Evolutionary conservation across 2,888 invertebrate species (phyloP).

Genomic region (Athalia circularis): DNA sequence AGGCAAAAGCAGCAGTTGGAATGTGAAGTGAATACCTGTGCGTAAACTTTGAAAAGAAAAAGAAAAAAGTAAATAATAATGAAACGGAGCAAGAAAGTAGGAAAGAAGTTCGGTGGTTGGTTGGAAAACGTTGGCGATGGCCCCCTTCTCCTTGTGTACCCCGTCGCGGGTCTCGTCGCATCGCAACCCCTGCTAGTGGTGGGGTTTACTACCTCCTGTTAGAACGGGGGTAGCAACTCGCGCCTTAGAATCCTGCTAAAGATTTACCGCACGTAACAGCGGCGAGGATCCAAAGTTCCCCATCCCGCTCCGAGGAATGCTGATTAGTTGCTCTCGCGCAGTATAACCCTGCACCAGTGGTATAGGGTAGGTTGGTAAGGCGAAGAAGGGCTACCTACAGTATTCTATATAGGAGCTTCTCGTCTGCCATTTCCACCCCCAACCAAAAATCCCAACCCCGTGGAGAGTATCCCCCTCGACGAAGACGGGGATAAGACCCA

Average conservation of each 20-base stretch:
- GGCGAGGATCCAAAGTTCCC: constrained; percentile 65
- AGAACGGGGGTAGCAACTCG: constrained; percentile 22
- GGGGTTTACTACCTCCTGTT: constrained; percentile 5
- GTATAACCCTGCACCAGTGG: constrained; percentile 11
- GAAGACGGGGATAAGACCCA: constrained; percentile 45
- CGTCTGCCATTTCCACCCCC: constrained; percentile 44
- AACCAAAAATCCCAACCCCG: not conserved
- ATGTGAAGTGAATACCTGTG: too few relatives aligned
- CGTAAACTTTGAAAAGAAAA: too few relatives aligned
- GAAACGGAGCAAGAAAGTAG: too few relatives aligned
- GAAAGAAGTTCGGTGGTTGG: constrained; percentile 21
- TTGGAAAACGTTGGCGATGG: constrained; percentile 31
- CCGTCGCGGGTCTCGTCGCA: not conserved
- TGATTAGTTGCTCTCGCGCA: constrained; percentile 70
- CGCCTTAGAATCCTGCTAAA: constrained; percentile 66
- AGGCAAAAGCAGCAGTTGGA: too few relatives aligned
- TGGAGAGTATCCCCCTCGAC: constrained; percentile 45
- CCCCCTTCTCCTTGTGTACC: constrained; percentile 55
- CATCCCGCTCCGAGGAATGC: constrained; percentile 65
- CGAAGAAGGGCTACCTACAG: constrained; percentile 12
- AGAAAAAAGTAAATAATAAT: too few relatives aligned
- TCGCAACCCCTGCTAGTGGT: constrained; percentile 39
- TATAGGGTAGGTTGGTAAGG: too few relatives aligned
- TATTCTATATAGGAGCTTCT: constrained; percentile 43
- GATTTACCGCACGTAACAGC: constrained; percentile 72